Evolutionary conservation across 1,140 invertebrate genomes (phyloP).

Genomic region (Monochamus saltuarius): DNA sequence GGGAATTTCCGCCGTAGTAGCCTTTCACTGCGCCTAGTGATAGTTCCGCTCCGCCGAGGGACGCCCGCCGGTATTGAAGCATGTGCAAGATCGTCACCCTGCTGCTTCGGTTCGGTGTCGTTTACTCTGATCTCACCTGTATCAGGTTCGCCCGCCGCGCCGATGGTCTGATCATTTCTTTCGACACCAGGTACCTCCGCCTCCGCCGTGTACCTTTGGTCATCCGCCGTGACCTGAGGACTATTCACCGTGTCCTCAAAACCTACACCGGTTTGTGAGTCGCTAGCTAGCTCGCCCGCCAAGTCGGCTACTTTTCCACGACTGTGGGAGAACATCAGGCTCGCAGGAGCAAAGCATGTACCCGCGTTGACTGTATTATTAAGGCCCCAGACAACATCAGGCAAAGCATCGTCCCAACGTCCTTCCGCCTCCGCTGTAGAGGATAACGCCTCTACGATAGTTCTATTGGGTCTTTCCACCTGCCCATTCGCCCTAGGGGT

Average conservation of each 20-base stretch:
- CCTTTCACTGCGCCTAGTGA: no score
- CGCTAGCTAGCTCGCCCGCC: no score
- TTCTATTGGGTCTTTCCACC: constrained; percentile 39
- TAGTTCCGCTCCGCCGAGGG: no score
- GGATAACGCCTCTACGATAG: constrained; percentile 22
- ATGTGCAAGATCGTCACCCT: no score
- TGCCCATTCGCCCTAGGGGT: constrained; percentile 44
- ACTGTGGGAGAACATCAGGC: constrained; percentile 11
- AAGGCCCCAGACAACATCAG: constrained; percentile 38
- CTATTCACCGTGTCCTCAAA: background rate
- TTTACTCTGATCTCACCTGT: constrained; percentile 3
- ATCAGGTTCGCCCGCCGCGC: background rate
- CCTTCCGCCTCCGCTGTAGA: constrained; percentile 27
- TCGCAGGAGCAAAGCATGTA: constrained; percentile 4
- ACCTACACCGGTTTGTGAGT: background rate
- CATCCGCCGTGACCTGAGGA: no score
- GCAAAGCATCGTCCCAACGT: constrained; percentile 36
- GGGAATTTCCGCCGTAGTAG: no score
- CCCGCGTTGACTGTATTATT: constrained; percentile 28
- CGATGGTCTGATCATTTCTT: no score
- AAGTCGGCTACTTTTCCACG: no score
- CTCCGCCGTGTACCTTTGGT: no score
- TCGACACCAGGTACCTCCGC: no score
- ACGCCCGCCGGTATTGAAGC: no score
- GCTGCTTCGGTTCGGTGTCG: background rate